A percentile compares a stretch with the other conserved stretches of the same genome.
These are phyloP conservation scores for Willowsia nigromaculata DNA, from an alignment of 2,888 invertebrate genomes.

Conservation along the genomic window DNA sequence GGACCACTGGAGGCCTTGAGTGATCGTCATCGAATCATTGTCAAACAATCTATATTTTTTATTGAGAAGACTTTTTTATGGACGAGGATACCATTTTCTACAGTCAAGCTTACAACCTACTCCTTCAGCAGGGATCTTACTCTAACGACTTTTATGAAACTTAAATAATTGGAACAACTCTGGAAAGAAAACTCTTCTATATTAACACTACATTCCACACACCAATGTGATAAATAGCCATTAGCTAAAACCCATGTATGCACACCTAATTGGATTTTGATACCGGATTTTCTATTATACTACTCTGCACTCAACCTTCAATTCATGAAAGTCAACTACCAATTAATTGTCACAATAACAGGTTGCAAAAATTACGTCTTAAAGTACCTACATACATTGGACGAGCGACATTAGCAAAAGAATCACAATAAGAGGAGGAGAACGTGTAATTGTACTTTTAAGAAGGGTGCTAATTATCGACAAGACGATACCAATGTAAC, in stretches of 20 bases:
- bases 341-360: not conserved
- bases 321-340: not conserved
- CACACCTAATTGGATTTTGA: not conserved
- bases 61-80: not conserved
- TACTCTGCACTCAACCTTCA: not conserved
- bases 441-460: not conserved
- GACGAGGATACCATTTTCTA: not conserved
- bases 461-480: slow-evolving; percentile 29
- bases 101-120: not conserved
- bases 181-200: not conserved
- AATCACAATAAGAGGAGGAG: not conserved
- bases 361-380: not conserved
- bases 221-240: not conserved
- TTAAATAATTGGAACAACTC: not conserved
- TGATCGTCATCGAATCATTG: slow-evolving; percentile 1
- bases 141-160: not conserved
- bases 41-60: not conserved
- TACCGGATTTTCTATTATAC: not conserved
- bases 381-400: not conserved
- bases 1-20: slow-evolving; percentile 26
- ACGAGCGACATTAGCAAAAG: slow-evolving; percentile 1
- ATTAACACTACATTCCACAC: not conserved
- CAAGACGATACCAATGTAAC: slow-evolving; percentile 20
- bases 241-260: not conserved
- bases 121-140: not conserved